Percentiles rank a stretch among this genome's conserved stretches.
Evolutionary conservation across 2,888 invertebrate genomes (phyloP).

Genomic region (Carpatolechia fugitivella): DNA sequence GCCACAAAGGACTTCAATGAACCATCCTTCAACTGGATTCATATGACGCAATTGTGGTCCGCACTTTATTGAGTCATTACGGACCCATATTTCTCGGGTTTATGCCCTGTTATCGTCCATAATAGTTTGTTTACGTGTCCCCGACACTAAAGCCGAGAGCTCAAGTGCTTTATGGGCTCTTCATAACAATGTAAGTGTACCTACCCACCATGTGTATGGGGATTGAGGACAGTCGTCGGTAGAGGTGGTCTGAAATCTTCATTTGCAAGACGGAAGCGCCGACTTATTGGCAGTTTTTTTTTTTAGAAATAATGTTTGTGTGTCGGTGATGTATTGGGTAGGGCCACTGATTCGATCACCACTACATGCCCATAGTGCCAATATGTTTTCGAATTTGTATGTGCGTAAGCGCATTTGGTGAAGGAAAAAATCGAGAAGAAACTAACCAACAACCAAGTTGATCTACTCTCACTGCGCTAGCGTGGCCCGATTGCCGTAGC

Average conservation of each 20-base stretch:
- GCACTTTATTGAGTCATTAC: constrained; percentile 8
- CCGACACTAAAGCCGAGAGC: constrained; percentile 43
- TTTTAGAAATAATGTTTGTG: too few relatives aligned
- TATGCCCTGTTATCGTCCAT: constrained; percentile 37
- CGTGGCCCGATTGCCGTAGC: too few relatives aligned
- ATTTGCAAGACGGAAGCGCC: background rate
- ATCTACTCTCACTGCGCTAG: too few relatives aligned
- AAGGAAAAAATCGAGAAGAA: too few relatives aligned
- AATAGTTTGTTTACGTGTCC: constrained; percentile 53
- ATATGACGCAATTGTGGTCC: background rate
- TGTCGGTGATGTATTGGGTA: too few relatives aligned
- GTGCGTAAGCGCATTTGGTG: too few relatives aligned
- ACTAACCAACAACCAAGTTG: too few relatives aligned
- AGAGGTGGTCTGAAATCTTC: background rate
- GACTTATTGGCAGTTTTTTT: too few relatives aligned
- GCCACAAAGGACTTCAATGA: background rate
- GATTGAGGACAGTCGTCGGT: background rate
- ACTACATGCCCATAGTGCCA: too few relatives aligned
- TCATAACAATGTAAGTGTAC: background rate
- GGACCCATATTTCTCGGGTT: constrained; percentile 26
- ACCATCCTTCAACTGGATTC: background rate
- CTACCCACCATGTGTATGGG: background rate
- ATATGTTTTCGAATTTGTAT: too few relatives aligned
- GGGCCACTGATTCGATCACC: too few relatives aligned
- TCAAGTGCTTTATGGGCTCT: constrained; percentile 44